Base-by-base conservation (phyloP, 2,113 vertebrate genomes). In the Hemibates koningsi region DNA sequence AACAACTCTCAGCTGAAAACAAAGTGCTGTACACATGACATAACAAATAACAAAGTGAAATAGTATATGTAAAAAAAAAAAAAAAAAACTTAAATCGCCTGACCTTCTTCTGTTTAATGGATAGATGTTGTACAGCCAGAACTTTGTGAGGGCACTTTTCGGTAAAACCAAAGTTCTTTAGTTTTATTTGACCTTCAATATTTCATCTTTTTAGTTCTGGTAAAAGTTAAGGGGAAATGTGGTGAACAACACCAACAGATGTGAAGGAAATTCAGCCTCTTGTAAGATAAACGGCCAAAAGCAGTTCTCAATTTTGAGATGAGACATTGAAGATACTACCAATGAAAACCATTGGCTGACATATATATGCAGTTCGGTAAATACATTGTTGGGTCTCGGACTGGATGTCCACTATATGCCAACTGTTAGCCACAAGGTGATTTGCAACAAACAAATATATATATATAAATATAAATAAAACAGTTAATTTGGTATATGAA, bases 281-380 rank as follows among this genome's bases (percentile, higher is more conserved):
- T 71, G 66, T 71, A 73, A 45, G 13, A 27, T 27, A 45, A 73
- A 6, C 5, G 1, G 38, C 13, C 38, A 43, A 73, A 73, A 45
- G 21, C 38, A 14, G 21, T 27, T 45, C 38, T 27, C 38, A 73
- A 6, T 43, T 27, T 27, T 45, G 21, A 73, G 68, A 41, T 78
- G 43, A 76, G 71, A 45, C 14, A 76, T 17, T 76, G 41, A 78
- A 50, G 10, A 11, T 17, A 50, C 16, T 50, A 50, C 27, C 27
- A 78, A 13, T 50, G 27, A 78, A 78, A 78, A 27, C 68, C 1
- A 2, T 3, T 66, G 19, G 19, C 6, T 66, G 34, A 66, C 17
- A 68, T 14, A 6, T 2, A 41, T 1, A 36, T 11, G 7, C n/a
- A 16, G 21, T 45, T 43, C 0, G 5, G 68, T 27, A 27, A 50